Percentiles rank a stretch among this genome's conserved stretches.
Conservation (phyloP, 2,797 vertebrate species). For the Pseudochirops corinnae region DNA sequence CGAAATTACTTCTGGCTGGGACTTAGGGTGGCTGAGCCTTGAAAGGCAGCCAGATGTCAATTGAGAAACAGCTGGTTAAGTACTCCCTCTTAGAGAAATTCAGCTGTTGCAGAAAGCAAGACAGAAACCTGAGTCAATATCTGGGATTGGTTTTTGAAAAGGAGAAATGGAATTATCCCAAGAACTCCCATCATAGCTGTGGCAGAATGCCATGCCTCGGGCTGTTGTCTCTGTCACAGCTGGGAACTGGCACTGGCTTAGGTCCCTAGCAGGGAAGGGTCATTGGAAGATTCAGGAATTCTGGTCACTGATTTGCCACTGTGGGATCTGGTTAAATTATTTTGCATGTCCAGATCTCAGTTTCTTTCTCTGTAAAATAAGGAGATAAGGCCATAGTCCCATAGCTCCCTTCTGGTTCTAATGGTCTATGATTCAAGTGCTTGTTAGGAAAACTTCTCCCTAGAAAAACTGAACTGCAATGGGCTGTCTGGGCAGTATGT, state of each 20-base stretch:
- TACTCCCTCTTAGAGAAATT: neutral
- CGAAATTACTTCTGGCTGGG: neutral
- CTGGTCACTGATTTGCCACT: neutral
- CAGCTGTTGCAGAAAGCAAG: neutral
- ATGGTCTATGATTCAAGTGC: neutral
- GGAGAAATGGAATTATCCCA: neutral
- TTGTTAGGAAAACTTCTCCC: neutral
- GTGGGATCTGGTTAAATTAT: neutral
- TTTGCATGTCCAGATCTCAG: neutral
- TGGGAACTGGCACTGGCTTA: neutral
- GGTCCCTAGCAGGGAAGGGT: neutral
- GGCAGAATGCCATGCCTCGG: neutral
- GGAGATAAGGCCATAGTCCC: neutral
- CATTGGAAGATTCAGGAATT: neutral
- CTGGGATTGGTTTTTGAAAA: neutral
- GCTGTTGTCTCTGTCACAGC: neutral
- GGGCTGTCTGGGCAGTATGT: neutral
- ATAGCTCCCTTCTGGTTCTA: neutral
- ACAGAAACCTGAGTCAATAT: neutral
- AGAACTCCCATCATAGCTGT: neutral
- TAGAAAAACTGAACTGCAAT: neutral
- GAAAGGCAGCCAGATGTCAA: neutral
- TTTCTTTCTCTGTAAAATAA: neutral
- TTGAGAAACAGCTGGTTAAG: neutral
- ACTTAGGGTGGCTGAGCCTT: neutral